These are phyloP conservation scores for Neuroterus valhalla DNA, from an alignment of 1,140 invertebrate species.

Conservation along the genomic window DNA sequence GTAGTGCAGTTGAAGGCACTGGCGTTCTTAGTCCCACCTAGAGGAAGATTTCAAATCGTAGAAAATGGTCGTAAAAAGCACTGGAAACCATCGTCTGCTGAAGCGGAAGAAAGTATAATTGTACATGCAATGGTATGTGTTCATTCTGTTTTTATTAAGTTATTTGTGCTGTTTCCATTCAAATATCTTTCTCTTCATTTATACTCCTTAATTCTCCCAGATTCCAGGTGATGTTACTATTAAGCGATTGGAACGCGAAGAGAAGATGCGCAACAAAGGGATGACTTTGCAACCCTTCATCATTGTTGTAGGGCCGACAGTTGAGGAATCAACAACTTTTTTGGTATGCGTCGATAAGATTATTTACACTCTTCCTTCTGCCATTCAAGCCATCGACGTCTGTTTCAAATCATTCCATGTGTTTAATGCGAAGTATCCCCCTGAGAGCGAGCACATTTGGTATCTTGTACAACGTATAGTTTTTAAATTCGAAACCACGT, in stretches of 20 bases:
- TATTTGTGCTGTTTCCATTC: background rate
- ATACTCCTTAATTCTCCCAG: constrained; percentile 1
- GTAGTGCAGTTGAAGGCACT: background rate
- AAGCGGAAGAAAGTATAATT: too few relatives aligned
- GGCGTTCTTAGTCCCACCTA: background rate
- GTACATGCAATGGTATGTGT: too few relatives aligned
- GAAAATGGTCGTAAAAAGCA: background rate
- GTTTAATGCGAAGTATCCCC: background rate
- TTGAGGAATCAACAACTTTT: constrained; percentile 17
- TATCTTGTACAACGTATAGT: background rate
- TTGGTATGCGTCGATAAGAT: constrained; percentile 21
- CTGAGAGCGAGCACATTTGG: background rate
- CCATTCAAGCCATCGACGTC: background rate
- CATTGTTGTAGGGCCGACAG: constrained; percentile 30
- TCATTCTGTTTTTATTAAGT: too few relatives aligned
- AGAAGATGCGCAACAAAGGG: background rate
- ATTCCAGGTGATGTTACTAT: constrained; percentile 25
- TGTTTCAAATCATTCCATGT: background rate
- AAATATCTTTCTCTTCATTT: background rate
- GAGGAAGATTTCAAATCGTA: background rate
- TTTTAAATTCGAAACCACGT: background rate
- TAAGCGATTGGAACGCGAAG: constrained; percentile 11
- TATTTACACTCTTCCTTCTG: constrained; percentile 1
- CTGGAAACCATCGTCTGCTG: constrained; percentile 3
- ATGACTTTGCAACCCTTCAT: constrained; percentile 39